A percentile compares a stretch with the other conserved stretches of the same genome.
Conservation (phyloP, 2,888 invertebrate species). For the Trypoxylon attenuatum region DNA sequence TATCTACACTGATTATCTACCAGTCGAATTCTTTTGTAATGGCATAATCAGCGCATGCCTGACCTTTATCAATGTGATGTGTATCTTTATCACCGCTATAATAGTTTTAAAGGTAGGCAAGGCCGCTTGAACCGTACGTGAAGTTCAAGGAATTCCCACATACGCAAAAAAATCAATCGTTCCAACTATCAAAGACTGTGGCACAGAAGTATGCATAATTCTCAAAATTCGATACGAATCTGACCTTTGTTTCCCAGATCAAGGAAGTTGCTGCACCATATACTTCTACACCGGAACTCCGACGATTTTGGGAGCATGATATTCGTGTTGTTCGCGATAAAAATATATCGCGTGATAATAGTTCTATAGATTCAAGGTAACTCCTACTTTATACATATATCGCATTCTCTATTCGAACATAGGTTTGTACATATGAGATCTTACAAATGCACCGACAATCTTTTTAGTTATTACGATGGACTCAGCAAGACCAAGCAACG, state of each 20-base stretch:
- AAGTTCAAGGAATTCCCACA: too few species aligned
- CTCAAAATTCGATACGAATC: too few species aligned
- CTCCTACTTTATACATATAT: too few species aligned
- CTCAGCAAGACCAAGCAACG: conserved; percentile 72
- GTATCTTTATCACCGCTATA: conserved; percentile 88
- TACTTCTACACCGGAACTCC: conserved; percentile 83
- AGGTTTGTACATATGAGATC: too few species aligned
- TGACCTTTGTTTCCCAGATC: conserved; percentile 78
- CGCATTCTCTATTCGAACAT: too few species aligned
- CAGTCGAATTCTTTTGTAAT: conserved; percentile 85
- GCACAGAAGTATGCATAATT: too few species aligned
- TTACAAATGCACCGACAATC: too few species aligned
- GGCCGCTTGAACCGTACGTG: background rate
- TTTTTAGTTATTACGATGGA: conserved; percentile 76
- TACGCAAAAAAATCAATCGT: too few species aligned
- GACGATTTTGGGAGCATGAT: conserved; percentile 86
- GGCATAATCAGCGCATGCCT: conserved; percentile 87
- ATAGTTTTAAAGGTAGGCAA: conserved; percentile 81
- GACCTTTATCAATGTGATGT: conserved; percentile 87
- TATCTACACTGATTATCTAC: conserved; percentile 84
- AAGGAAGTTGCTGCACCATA: conserved; percentile 90
- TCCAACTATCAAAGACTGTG: too few species aligned
- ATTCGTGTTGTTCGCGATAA: conserved; percentile 83
- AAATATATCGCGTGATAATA: conserved; percentile 66
- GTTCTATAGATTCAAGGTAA: conserved; percentile 67